Conservation (phyloP, 2,113 vertebrate species). For the Rhabdornis inornatus region DNA sequence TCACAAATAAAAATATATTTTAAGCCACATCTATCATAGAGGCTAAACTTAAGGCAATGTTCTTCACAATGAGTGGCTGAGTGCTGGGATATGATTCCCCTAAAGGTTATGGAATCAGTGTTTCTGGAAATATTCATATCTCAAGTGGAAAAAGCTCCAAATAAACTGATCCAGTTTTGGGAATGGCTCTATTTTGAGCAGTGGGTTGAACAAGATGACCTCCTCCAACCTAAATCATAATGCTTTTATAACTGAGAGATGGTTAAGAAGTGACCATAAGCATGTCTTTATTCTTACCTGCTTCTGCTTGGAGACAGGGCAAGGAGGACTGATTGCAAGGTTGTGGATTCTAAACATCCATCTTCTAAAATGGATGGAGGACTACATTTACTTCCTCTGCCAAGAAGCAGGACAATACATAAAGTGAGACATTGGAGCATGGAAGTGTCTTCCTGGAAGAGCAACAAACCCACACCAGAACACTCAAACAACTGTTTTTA, state of each 20-base stretch:
- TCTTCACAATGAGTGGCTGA: not conserved
- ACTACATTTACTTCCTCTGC: not conserved
- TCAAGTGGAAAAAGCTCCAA: not conserved
- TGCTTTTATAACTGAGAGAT: not conserved
- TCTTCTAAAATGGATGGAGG: not conserved
- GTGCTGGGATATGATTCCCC: not conserved
- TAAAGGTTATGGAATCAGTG: not conserved
- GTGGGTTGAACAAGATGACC: not conserved
- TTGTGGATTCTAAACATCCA: not conserved
- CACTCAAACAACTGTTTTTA: not conserved
- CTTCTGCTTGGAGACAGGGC: not conserved
- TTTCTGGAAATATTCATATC: not conserved
- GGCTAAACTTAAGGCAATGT: not conserved
- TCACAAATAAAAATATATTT: not conserved
- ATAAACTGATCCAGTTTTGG: not conserved
- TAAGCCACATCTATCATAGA: not conserved
- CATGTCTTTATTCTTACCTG: not conserved
- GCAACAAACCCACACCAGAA: not conserved
- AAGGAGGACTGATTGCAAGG: not conserved
- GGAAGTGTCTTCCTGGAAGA: not conserved
- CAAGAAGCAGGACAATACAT: not conserved
- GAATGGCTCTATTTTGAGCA: not conserved
- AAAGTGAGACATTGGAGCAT: not conserved
- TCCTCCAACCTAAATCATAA: not conserved
- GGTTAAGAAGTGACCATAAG: not conserved